Percentiles rank a stretch among this genome's conserved stretches.
These are phyloP conservation scores for Shargacucullia verbasci DNA, from an alignment of 2,888 invertebrate genomes.

Conservation along the genomic window DNA sequence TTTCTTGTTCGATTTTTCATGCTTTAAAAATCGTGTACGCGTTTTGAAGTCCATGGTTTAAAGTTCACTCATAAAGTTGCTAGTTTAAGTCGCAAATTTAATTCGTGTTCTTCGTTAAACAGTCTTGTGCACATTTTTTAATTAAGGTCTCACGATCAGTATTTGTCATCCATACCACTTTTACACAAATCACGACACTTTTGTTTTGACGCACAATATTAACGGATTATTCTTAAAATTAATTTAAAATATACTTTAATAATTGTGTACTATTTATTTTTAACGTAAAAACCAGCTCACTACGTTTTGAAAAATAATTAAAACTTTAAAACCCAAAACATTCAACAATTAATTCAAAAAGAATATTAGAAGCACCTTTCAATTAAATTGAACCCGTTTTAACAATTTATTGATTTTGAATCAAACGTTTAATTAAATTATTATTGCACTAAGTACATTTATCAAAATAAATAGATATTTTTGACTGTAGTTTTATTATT, in stretches of 20 bases:
- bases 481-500: slow-evolving; percentile 54
- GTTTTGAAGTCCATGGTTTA: slow-evolving; percentile 41
- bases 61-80: slow-evolving; percentile 35
- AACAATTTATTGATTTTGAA: slow-evolving; percentile 60
- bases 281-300: background rate
- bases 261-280: background rate
- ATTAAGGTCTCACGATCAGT: slow-evolving; percentile 9
- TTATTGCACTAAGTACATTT: slow-evolving; percentile 77
- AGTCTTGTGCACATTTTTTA: slow-evolving; percentile 46
- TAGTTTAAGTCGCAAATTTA: slow-evolving; percentile 24
- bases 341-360: slow-evolving; percentile 27
- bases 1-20: slow-evolving; percentile 5
- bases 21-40: slow-evolving; percentile 12
- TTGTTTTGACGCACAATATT: background rate
- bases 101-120: slow-evolving; percentile 25
- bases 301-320: background rate
- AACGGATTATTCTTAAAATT: background rate
- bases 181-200: slow-evolving; percentile 31
- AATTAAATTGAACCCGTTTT: slow-evolving; percentile 66
- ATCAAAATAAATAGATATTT: slow-evolving; percentile 58
- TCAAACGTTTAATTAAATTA: slow-evolving; percentile 57
- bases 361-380: slow-evolving; percentile 48
- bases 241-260: background rate
- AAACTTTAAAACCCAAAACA: slow-evolving; percentile 5
- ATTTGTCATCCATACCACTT: slow-evolving; percentile 26